These are phyloP conservation scores for Lucilia sericata DNA, from an alignment of 1,140 invertebrate species.

Conservation along the genomic window DNA sequence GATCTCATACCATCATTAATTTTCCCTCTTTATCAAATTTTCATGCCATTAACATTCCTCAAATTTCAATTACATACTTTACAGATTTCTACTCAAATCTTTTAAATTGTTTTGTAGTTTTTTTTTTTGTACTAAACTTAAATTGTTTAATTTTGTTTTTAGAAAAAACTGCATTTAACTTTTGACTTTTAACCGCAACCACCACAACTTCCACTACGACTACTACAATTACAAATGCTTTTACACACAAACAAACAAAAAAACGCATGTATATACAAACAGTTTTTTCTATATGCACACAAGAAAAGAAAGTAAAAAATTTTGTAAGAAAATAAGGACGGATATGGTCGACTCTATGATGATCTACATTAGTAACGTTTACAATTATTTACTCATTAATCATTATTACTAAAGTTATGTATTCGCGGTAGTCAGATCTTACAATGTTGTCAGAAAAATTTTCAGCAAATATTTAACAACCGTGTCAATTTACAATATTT, in stretches of 20 bases:
- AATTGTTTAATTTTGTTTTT: background rate
- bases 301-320: background rate
- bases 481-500: too few relatives aligned
- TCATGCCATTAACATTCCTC: background rate
- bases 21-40: too few relatives aligned
- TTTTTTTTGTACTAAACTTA: background rate
- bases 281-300: background rate
- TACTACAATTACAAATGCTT: background rate
- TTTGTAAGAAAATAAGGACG: too few relatives aligned
- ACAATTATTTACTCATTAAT: too few relatives aligned
- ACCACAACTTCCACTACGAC: background rate
- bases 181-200: constrained; percentile 37
- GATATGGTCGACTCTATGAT: too few relatives aligned
- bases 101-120: background rate
- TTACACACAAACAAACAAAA: background rate
- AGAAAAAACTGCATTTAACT: constrained; percentile 24
- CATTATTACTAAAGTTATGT: too few relatives aligned
- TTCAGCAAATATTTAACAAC: too few relatives aligned
- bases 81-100: constrained; percentile 13
- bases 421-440: too few relatives aligned
- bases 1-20: too few relatives aligned
- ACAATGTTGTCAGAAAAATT: too few relatives aligned
- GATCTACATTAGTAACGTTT: too few relatives aligned
- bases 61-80: too few relatives aligned
- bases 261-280: background rate